These are phyloP conservation scores for Cyphomyrus discorhynchus DNA, from an alignment of 2,113 vertebrate genomes.

Conservation along the genomic window DNA sequence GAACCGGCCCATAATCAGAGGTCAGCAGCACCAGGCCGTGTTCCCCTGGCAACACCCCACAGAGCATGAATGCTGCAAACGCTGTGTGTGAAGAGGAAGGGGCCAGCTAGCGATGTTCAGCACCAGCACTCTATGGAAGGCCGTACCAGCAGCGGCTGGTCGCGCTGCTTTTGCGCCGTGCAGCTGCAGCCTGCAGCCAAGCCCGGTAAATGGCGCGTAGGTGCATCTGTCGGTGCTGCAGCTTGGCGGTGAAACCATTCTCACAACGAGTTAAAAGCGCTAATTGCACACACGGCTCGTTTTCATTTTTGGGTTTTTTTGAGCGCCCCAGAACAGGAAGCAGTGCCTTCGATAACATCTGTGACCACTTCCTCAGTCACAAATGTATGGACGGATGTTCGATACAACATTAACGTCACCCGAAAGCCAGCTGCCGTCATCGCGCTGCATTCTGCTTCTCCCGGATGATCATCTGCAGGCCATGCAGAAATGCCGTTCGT, in stretches of 20 bases:
- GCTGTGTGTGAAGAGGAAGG: background rate
- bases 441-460: background rate
- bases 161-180: background rate
- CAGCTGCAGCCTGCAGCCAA: background rate
- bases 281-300: background rate
- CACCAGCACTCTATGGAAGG: background rate
- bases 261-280: background rate
- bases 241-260: background rate
- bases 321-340: constrained; percentile 25
- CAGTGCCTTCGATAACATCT: constrained; percentile 27
- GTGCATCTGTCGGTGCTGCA: background rate
- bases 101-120: background rate
- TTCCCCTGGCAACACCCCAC: background rate
- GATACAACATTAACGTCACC: constrained; percentile 18
- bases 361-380: constrained; percentile 31
- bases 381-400: constrained; percentile 17
- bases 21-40: background rate
- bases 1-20: background rate
- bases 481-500: background rate
- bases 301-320: background rate
- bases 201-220: background rate
- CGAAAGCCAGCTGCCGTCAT: background rate
- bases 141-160: background rate
- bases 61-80: background rate
- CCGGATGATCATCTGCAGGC: background rate